Evolutionary conservation across 2,797 vertebrate species (phyloP), one percentile per base, ranked within the genome.

Genomic region (Acomys russatus): DNA sequence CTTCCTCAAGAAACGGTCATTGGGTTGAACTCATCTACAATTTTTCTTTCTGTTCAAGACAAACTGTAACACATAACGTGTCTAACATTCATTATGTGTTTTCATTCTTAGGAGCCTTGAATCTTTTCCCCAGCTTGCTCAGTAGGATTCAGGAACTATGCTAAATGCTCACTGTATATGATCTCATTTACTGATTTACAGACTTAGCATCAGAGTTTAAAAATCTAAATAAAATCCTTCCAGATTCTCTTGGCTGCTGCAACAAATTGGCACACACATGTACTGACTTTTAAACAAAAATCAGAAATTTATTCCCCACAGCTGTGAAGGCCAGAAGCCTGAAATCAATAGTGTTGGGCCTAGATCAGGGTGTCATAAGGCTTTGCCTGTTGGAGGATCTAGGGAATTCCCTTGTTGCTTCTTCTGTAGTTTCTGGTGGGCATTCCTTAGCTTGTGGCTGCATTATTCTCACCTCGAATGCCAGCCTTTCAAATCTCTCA

Each of bases 201-300:
- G 23, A 80, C 74, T 80, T 79, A 79, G 84, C 63, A 61, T 82
- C 35, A 90, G 35, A 28, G 85, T 92, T 93, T 76, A 63, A 23
- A 96, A 84, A 68, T 90, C 18, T 68, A 91, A 91, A 12, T 80
- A 63, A 94, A 96, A 70, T 78, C 49, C 49, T 77, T 82, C 22
- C 18, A 28, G 59, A 56, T 89, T 92, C 66, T 63, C 68, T 7
- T 91, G 56, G 35, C 90, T 91, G n/a, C 64, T 95, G 0, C 79
- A 59, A 87, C 38, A 96, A 44, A 94, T 89, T 92, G 51, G n/a
- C 74, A 76, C 68, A 89, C 63, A 76, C 68, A 89, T 56, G 77
- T 92, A 44, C 12, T 86, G 74, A 51, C 54, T 91, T 70, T 79
- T 15, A 74, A 88, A 84, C 73, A 96, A 83, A 79, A 66, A n/a